phyloP scores from a whole-genome alignment of 2,888 invertebrate species.

The Nudaria mundana region DNA sequence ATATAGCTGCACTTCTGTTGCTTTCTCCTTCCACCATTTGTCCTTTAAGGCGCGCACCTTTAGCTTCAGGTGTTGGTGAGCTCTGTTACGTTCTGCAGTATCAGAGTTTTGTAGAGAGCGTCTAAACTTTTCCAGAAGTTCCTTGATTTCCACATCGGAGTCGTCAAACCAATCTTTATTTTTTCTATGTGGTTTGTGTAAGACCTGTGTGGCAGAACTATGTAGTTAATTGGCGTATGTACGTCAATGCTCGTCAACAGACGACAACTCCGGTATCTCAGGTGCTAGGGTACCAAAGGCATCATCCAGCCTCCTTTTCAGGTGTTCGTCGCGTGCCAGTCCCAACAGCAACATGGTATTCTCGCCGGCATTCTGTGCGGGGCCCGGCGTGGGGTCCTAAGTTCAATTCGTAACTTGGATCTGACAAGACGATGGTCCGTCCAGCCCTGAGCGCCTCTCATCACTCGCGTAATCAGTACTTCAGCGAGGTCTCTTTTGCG shows the following conservation, averaged over 20 bases:
- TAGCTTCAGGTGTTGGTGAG: constrained; percentile 5
- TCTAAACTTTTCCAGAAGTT: not conserved
- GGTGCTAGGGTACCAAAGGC: too few relatives aligned
- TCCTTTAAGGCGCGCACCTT: not conserved
- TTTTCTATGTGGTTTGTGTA: not conserved
- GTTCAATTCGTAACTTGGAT: too few relatives aligned
- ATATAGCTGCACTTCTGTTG: not conserved
- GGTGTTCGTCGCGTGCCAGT: too few relatives aligned
- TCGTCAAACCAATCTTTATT: not conserved
- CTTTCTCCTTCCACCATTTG: not conserved
- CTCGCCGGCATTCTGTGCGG: too few relatives aligned
- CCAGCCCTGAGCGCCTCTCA: too few relatives aligned
- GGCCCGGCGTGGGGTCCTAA: too few relatives aligned
- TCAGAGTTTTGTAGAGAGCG: not conserved
- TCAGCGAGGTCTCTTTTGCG: too few relatives aligned
- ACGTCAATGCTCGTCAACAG: not conserved
- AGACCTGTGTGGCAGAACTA: not conserved
- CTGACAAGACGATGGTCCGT: too few relatives aligned
- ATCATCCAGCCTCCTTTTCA: too few relatives aligned
- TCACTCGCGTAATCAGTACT: too few relatives aligned
- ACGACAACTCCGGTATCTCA: too few relatives aligned
- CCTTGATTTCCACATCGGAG: not conserved
- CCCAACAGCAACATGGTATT: too few relatives aligned
- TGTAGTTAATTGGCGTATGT: not conserved
- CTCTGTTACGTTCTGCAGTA: not conserved